Conservation (phyloP, 2,888 invertebrate genomes). For the Plebejus argus region DNA sequence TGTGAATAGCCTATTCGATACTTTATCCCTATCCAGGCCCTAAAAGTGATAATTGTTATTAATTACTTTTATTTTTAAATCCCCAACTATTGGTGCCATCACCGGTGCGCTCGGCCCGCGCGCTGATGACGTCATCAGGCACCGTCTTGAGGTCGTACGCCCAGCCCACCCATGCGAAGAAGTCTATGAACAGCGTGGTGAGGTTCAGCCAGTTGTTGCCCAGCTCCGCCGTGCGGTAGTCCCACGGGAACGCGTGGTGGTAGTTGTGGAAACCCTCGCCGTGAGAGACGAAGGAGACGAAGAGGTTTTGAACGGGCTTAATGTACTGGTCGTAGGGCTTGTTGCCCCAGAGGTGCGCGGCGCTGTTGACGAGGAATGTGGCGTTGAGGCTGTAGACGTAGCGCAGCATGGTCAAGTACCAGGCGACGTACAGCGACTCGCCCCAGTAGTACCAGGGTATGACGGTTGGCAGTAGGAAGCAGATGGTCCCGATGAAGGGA, state of each 20-base stretch:
- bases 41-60: not conserved
- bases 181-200: too few relatives aligned
- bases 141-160: too few relatives aligned
- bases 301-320: slow-evolving; percentile 49
- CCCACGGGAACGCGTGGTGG: slow-evolving; percentile 59
- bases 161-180: too few relatives aligned
- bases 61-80: not conserved
- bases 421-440: slow-evolving; percentile 66
- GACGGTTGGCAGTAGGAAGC: slow-evolving; percentile 46
- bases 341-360: slow-evolving; percentile 78
- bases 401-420: slow-evolving; percentile 67
- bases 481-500: slow-evolving; percentile 77
- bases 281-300: slow-evolving; percentile 43
- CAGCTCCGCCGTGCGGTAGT: slow-evolving; percentile 55
- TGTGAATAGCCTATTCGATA: too few relatives aligned
- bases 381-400: slow-evolving; percentile 80
- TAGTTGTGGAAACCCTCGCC: slow-evolving; percentile 62
- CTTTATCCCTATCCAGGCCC: too few relatives aligned
- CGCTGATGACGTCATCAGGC: slow-evolving; percentile 44
- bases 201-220: slow-evolving; percentile 49
- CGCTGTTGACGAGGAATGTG: slow-evolving; percentile 83
- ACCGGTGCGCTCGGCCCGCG: slow-evolving; percentile 47
- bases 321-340: slow-evolving; percentile 67
- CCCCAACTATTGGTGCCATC: slow-evolving; percentile 44
- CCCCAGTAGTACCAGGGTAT: slow-evolving; percentile 81